Evolutionary conservation across 2,113 vertebrate species (phyloP).

Genomic region (Dendrocopos noguchii): DNA sequence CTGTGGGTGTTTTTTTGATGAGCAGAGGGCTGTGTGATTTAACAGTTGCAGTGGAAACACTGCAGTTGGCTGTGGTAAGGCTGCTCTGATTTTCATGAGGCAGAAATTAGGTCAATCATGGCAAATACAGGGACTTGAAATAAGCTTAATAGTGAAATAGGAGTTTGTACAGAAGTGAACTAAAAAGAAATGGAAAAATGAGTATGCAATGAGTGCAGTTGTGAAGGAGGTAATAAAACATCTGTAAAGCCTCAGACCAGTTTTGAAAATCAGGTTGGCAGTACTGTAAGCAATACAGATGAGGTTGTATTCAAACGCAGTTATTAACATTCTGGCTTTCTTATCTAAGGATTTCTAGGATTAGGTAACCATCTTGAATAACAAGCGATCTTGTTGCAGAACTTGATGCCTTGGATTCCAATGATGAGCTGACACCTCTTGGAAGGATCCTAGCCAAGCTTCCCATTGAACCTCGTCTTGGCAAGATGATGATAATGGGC

Average conservation of each 20-base stretch:
- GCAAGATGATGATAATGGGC: conserved; percentile 99
- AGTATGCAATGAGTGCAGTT: background rate
- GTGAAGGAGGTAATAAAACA: background rate
- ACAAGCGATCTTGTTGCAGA: conserved; percentile 76
- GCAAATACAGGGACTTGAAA: background rate
- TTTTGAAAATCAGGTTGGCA: background rate
- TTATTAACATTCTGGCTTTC: background rate
- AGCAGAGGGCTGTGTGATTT: background rate
- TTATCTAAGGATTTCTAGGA: background rate
- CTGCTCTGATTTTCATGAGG: background rate
- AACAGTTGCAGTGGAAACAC: background rate
- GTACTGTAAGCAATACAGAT: background rate
- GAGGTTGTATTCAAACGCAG: background rate
- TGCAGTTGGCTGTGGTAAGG: background rate
- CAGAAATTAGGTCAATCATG: background rate
- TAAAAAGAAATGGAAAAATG: background rate
- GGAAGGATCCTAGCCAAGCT: conserved; percentile 92
- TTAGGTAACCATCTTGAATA: background rate
- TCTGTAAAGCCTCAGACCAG: background rate
- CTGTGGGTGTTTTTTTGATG: background rate
- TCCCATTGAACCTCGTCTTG: conserved; percentile 94
- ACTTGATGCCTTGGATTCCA: conserved; percentile 91
- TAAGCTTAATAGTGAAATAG: background rate
- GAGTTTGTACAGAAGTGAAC: background rate
- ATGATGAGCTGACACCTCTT: conserved; percentile 93